Conservation (phyloP, 2,113 vertebrate species). For the Stegastes partitus region DNA sequence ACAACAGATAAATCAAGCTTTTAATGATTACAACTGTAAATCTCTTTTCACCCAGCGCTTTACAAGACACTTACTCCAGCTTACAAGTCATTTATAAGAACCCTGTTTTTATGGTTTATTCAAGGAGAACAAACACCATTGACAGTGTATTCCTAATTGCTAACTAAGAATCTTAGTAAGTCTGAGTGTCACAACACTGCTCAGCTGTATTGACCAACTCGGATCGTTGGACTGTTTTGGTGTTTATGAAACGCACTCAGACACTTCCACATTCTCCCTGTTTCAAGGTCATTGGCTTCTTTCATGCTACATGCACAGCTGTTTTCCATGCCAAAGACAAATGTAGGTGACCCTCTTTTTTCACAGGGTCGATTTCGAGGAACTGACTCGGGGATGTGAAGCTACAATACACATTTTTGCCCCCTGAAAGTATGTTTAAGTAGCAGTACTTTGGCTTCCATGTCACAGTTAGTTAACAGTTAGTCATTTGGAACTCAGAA, state of each 20-base stretch:
- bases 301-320: background rate
- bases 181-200: background rate
- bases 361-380: slow-evolving; percentile 39
- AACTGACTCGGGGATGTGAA: slow-evolving; percentile 17
- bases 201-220: background rate
- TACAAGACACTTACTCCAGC: too few relatives aligned
- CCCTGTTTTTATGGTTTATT: background rate
- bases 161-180: background rate
- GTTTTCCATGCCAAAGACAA: slow-evolving; percentile 17
- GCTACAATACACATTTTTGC: slow-evolving; percentile 50
- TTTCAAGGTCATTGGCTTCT: slow-evolving; percentile 32
- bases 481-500: slow-evolving; percentile 8
- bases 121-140: too few relatives aligned
- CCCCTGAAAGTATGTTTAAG: slow-evolving; percentile 1
- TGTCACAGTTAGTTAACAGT: background rate
- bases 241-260: background rate
- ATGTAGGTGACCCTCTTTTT: slow-evolving; percentile 1
- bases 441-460: slow-evolving; percentile 22
- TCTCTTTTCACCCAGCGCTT: background rate
- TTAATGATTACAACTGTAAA: background rate
- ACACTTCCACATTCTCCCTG: background rate
- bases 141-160: background rate
- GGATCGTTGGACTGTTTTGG: background rate
- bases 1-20: background rate
- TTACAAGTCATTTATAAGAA: background rate